Evolutionary conservation across 2,888 invertebrate genomes (phyloP).

Genomic region (Coelinius sp.): DNA sequence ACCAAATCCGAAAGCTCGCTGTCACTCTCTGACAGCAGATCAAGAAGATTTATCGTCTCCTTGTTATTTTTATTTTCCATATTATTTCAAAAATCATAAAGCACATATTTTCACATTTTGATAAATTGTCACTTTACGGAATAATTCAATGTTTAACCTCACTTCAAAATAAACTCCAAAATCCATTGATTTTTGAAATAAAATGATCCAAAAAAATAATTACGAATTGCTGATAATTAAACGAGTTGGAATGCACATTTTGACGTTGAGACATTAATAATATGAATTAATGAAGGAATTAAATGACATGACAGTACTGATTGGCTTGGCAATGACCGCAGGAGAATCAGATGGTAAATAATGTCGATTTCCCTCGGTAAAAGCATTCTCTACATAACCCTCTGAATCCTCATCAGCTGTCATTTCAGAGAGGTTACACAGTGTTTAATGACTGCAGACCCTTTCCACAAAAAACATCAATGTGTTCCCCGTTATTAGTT

Average conservation of each 20-base stretch:
- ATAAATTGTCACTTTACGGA: not conserved
- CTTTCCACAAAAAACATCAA: not conserved
- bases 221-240: not conserved
- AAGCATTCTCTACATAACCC: not conserved
- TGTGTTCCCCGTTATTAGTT: not conserved
- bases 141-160: constrained; percentile 16
- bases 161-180: not conserved
- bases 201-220: not conserved
- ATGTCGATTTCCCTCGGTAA: too few relatives aligned
- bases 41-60: constrained; percentile 78
- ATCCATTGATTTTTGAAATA: not conserved
- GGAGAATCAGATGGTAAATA: not conserved
- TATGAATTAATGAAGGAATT: not conserved
- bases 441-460: constrained; percentile 1
- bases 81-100: constrained; percentile 34
- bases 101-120: constrained; percentile 4
- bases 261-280: not conserved
- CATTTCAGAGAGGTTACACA: not conserved
- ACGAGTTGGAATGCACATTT: too few relatives aligned
- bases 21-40: constrained; percentile 76
- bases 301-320: not conserved
- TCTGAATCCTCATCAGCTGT: not conserved
- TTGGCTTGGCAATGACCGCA: not conserved
- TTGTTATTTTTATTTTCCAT: constrained; percentile 72
- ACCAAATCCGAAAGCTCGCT: constrained; percentile 76